phyloP scores from a whole-genome alignment of 2,113 vertebrate species.

The Natator depressus region DNA sequence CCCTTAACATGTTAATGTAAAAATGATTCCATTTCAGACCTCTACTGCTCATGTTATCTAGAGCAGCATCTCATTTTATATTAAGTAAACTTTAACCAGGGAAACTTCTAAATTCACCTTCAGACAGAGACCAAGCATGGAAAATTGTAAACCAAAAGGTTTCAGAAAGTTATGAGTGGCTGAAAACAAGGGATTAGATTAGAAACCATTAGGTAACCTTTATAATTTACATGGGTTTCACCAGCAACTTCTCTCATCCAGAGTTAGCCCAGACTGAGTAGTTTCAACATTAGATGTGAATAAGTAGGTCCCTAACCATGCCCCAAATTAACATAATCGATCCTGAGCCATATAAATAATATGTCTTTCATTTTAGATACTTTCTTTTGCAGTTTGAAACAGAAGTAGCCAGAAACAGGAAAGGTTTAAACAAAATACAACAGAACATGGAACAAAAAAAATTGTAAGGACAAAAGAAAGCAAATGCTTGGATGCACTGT shows the following conservation, averaged over 20 bases:
- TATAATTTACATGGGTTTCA: neutral
- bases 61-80: neutral
- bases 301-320: neutral
- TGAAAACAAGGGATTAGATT: neutral
- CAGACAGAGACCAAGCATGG: neutral
- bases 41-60: slow-evolving; percentile 4
- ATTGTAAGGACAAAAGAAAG: neutral
- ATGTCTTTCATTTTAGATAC: neutral
- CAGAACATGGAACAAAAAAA: neutral
- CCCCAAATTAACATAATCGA: neutral
- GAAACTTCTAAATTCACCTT: slow-evolving; percentile 37
- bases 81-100: neutral
- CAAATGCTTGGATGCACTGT: neutral
- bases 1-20: slow-evolving; percentile 8
- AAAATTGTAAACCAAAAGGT: slow-evolving; percentile 17
- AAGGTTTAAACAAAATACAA: neutral
- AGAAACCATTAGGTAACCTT: neutral
- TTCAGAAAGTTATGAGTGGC: neutral
- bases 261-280: neutral
- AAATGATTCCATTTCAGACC: neutral
- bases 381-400: neutral
- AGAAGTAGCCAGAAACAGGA: neutral
- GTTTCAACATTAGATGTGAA: neutral
- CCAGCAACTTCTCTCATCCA: neutral
- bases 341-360: neutral